Conservation (phyloP, 2,797 vertebrate species). For the Poecilia picta region DNA sequence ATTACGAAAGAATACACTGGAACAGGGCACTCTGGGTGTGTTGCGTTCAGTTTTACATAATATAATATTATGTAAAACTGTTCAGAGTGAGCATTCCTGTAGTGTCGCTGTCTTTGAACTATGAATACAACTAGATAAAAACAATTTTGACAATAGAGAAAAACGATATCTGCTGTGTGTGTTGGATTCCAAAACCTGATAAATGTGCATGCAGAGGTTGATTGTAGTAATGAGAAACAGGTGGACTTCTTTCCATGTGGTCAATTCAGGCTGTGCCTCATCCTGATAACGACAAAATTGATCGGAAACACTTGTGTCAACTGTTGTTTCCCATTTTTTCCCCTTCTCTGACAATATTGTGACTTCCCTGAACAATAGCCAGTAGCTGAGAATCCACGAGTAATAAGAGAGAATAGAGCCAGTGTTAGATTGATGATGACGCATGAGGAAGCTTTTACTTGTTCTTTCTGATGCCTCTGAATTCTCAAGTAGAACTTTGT, state of each 20-base stretch:
- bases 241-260: constrained; percentile 24
- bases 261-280: constrained; percentile 14
- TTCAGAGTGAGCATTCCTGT: neutral
- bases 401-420: constrained; percentile 7
- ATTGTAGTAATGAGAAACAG: constrained; percentile 45
- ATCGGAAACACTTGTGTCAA: constrained; percentile 44
- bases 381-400: constrained; percentile 24
- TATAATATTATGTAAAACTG: too few species aligned
- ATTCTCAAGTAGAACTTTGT: neutral
- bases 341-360: constrained; percentile 5
- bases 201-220: constrained; percentile 10
- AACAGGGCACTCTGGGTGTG: neutral
- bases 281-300: constrained; percentile 30
- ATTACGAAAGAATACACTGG: neutral
- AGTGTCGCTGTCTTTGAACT: neutral
- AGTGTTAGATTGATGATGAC: constrained; percentile 33
- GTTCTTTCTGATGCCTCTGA: neutral
- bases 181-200: constrained; percentile 20
- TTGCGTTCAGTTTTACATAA: neutral
- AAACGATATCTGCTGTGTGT: neutral
- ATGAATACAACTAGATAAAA: neutral
- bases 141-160: neutral
- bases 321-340: neutral
- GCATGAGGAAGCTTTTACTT: constrained; percentile 14
- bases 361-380: constrained; percentile 20